Conservation (phyloP, 2,113 vertebrate species). For the Cisticola juncidis region DNA sequence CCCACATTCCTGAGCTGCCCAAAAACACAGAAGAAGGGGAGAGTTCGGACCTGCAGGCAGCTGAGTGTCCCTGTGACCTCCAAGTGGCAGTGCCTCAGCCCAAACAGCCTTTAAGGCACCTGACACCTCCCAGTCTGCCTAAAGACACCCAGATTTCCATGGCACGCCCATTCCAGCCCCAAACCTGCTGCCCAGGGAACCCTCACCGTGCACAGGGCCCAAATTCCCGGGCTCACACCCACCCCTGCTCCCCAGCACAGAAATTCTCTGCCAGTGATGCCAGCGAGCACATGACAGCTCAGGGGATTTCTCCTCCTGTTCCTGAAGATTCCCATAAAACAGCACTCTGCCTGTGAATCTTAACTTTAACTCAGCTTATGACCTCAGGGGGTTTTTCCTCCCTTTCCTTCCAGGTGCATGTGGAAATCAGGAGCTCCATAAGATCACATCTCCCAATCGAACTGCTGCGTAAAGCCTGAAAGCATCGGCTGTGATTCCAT, state of each 20-base stretch:
- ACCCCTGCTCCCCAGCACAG: neutral
- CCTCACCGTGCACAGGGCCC: neutral
- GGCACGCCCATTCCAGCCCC: neutral
- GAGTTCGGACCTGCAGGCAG: fast-evolving
- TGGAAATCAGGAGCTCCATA: neutral
- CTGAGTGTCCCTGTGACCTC: neutral
- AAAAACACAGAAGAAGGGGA: neutral
- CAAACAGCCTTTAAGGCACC: neutral
- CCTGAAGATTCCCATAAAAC: neutral
- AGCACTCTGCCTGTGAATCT: neutral
- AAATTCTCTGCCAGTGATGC: neutral
- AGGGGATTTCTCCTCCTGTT: neutral
- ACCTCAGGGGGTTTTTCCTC: neutral
- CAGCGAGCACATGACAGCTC: neutral
- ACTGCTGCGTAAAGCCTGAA: neutral
- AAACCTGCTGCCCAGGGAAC: neutral
- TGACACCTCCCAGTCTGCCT: neutral
- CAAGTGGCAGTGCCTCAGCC: neutral
- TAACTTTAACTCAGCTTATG: neutral
- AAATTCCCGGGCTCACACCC: fast-evolving
- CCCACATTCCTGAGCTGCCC: neutral
- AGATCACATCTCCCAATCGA: neutral
- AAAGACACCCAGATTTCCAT: fast-evolving
- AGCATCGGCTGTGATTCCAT: neutral
- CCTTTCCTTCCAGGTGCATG: neutral